phyloP scores from a whole-genome alignment of 2,797 vertebrate species.

The Loris lydekkerianus region DNA sequence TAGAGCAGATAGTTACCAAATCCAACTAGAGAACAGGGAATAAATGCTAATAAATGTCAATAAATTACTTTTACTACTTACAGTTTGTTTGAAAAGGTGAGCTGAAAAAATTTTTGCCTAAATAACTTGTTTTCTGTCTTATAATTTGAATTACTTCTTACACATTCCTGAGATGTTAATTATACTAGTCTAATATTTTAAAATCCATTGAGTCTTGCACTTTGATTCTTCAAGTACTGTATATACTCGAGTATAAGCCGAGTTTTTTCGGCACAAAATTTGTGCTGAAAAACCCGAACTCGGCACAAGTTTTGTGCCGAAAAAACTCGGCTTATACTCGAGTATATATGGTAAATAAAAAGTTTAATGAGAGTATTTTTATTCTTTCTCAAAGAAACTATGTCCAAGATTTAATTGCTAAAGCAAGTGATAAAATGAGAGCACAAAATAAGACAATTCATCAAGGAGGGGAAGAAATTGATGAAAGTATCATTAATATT shows the following conservation, averaged over 20 bases:
- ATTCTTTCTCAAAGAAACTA: background rate
- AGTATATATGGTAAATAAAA: constrained; percentile 1
- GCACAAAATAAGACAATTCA: background rate
- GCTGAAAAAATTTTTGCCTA: background rate
- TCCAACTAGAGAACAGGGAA: background rate
- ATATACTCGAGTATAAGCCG: too few species aligned
- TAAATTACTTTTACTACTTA: constrained; percentile 9
- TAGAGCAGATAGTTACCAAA: background rate
- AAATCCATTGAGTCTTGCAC: constrained; percentile 28
- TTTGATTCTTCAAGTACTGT: constrained; percentile 42
- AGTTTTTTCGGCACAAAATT: too few species aligned
- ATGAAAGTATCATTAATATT: background rate
- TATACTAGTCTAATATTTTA: background rate
- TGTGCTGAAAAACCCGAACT: too few species aligned
- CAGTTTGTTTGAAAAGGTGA: constrained; percentile 19
- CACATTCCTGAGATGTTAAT: background rate
- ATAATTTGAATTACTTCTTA: constrained; percentile 42
- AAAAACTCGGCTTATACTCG: too few species aligned
- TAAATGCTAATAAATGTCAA: background rate
- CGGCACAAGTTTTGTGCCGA: too few species aligned
- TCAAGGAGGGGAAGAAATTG: constrained; percentile 12
- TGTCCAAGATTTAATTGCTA: constrained; percentile 38
- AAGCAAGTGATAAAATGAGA: constrained; percentile 33
- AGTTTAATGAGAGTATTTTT: background rate
- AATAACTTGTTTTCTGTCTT: background rate